Evolutionary conservation across 1,140 invertebrate genomes (phyloP).

Genomic region (Holcopasites calliopsidis): DNA sequence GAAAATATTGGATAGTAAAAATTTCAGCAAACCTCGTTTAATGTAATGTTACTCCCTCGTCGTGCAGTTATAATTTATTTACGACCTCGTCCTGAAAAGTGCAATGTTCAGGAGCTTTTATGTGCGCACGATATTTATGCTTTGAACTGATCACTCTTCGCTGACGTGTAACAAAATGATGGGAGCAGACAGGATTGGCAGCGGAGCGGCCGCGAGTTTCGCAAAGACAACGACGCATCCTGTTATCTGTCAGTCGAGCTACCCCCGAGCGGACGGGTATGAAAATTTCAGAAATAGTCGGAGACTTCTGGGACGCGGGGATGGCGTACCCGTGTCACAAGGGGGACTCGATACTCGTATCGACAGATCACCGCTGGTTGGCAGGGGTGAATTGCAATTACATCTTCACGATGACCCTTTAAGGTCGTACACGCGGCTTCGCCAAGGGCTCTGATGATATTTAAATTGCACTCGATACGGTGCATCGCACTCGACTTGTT

Average conservation of each 20-base stretch:
- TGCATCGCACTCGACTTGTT: neutral
- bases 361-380: constrained; percentile 26
- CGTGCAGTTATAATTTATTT: too few relatives aligned
- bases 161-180: neutral
- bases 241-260: constrained; percentile 13
- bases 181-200: neutral
- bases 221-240: constrained; percentile 8
- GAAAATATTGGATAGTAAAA: too few relatives aligned
- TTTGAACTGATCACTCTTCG: neutral
- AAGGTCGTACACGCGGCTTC: constrained; percentile 7
- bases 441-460: constrained; percentile 18
- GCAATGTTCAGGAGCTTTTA: too few relatives aligned
- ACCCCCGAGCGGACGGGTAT: neutral
- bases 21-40: too few relatives aligned
- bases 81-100: too few relatives aligned
- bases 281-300: constrained; percentile 35
- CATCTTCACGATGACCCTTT: constrained; percentile 47
- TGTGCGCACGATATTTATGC: too few relatives aligned
- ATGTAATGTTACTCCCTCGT: too few relatives aligned
- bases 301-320: constrained; percentile 1
- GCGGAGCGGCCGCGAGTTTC: neutral
- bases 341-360: constrained; percentile 35
- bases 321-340: constrained; percentile 26
- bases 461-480: constrained; percentile 50
- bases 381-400: constrained; percentile 48